These are phyloP conservation scores for Geothlypis trichas DNA, from an alignment of 2,113 vertebrate species.

Conservation along the genomic window DNA sequence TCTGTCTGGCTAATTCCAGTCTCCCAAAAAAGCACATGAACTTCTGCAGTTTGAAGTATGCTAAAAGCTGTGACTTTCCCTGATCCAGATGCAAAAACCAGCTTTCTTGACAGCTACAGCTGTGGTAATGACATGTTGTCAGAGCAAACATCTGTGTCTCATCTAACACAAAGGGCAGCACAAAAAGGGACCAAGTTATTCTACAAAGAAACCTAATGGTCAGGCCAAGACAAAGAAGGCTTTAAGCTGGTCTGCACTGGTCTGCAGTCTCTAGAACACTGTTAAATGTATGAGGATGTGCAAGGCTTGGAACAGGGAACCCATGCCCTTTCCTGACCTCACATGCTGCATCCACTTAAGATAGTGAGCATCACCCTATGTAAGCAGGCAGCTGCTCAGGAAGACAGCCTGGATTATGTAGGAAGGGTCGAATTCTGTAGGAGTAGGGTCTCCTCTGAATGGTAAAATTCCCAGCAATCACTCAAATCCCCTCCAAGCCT, in stretches of 20 bases:
- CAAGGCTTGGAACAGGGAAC: neutral
- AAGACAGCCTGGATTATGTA: neutral
- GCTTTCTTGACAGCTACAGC: neutral
- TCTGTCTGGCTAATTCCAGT: neutral
- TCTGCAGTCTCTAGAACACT: neutral
- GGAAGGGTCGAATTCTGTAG: neutral
- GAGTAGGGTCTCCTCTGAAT: neutral
- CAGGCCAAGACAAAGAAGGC: neutral
- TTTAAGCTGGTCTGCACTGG: neutral
- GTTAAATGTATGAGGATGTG: neutral
- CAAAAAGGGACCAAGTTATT: neutral
- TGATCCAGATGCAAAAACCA: conserved; percentile 2
- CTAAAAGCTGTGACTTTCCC: neutral
- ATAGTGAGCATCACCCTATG: neutral
- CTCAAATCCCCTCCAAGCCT: neutral
- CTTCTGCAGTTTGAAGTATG: neutral
- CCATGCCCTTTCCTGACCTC: neutral
- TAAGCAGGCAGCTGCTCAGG: neutral
- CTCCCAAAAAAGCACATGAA: neutral
- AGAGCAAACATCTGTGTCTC: conserved; percentile 12
- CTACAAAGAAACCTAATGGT: neutral
- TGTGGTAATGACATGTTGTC: neutral
- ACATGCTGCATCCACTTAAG: neutral
- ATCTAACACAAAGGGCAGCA: neutral
- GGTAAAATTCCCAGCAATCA: neutral